Evolutionary conservation across 35 echinoderm and acorn worm species (phyloP).

Genomic region (Apostichopus parvimensis): DNA sequence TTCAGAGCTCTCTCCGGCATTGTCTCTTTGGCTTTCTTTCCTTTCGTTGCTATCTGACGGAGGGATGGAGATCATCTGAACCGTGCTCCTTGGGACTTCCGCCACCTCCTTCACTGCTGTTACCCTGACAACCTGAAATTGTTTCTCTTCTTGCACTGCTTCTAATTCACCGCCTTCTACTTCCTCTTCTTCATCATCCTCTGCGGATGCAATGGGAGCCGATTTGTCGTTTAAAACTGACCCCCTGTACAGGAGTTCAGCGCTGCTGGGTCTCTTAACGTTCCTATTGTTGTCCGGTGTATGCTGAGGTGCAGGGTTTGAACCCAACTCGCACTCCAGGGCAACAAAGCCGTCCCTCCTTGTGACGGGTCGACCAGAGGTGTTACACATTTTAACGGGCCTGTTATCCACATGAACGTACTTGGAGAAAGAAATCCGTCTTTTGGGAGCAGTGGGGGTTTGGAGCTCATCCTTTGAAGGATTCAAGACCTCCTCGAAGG

Average conservation of each 20-base stretch:
- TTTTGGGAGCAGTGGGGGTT: not conserved
- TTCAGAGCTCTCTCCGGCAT: not conserved
- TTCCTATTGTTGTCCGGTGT: conserved; percentile 55
- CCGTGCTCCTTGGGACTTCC: not conserved
- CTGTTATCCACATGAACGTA: conserved; percentile 86
- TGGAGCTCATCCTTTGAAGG: conserved; percentile 51
- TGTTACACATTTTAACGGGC: conserved; percentile 78
- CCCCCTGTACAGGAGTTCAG: conserved; percentile 70
- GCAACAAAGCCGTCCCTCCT: conserved; percentile 86
- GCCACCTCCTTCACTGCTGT: conserved; percentile 6
- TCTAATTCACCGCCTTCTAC: conserved; percentile 12
- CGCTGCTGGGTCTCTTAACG: conserved; percentile 56
- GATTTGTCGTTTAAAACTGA: conserved; percentile 29
- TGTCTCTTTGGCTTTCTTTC: not conserved
- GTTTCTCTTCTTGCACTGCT: conserved; percentile 10
- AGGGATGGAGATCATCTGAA: conserved; percentile 13
- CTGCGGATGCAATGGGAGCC: conserved; percentile 41
- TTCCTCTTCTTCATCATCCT: conserved; percentile 43
- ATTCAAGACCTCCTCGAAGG: conserved; percentile 54
- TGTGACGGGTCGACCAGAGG: conserved; percentile 88
- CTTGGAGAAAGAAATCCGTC: conserved; percentile 89
- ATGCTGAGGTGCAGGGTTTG: conserved; percentile 6
- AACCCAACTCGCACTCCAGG: conserved; percentile 74
- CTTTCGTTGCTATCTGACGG: not conserved
- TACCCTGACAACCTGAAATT: conserved; percentile 35